Conservation (phyloP, 2,888 invertebrate species). For the Dermolepida albohirtum region DNA sequence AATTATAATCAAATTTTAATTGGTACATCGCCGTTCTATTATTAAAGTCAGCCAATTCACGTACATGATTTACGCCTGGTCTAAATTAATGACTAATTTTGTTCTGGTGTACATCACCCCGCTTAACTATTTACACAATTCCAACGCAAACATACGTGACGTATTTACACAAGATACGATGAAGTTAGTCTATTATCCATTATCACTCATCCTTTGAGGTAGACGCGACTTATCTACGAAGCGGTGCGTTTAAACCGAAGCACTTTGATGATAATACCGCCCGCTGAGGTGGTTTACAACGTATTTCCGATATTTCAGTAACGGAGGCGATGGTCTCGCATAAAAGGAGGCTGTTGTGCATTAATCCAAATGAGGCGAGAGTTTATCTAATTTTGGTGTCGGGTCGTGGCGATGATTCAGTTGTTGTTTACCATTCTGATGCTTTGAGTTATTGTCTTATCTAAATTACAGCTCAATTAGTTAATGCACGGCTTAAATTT, state of each 20-base stretch:
- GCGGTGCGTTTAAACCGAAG: conserved; percentile 25
- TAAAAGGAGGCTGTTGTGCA: conserved; percentile 24
- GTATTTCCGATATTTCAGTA: conserved; percentile 37
- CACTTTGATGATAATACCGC: conserved; percentile 38
- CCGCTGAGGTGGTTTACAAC: conserved; percentile 35
- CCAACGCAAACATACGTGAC: conserved; percentile 28
- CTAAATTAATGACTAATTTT: conserved; percentile 18
- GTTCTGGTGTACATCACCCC: conserved; percentile 31
- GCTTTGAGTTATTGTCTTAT: conserved; percentile 15
- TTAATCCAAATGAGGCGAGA: conserved; percentile 24
- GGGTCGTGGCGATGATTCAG: conserved; percentile 32
- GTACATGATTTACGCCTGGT: not conserved
- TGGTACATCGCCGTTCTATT: too few species aligned
- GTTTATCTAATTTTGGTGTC: conserved; percentile 37
- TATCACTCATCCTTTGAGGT: conserved; percentile 38
- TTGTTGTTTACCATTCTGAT: conserved; percentile 34
- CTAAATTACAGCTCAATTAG: conserved; percentile 33
- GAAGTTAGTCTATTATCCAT: conserved; percentile 36
- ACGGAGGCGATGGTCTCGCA: conserved; percentile 27
- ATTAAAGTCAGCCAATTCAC: too few species aligned
- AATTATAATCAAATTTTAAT: too few species aligned
- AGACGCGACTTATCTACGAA: conserved; percentile 26
- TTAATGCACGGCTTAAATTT: conserved; percentile 25
- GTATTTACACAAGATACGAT: conserved; percentile 33
- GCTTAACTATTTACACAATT: conserved; percentile 20